phyloP scores from a whole-genome alignment of 2,797 vertebrate genomes.

The Petrocephalus schoutedeni region DNA sequence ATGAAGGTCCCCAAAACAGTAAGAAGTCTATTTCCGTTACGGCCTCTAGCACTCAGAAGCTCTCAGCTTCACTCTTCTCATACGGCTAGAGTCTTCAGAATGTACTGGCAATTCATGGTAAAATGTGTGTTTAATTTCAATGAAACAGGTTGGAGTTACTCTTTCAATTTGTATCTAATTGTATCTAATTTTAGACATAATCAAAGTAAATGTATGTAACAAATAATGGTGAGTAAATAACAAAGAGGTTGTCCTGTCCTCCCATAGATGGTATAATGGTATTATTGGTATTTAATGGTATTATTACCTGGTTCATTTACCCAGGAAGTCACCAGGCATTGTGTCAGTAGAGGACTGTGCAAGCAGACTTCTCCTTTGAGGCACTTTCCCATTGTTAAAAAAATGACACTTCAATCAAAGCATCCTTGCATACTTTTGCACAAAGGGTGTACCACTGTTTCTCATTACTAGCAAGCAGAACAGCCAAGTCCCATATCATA shows the following conservation, averaged over 20 bases:
- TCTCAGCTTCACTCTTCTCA: background rate
- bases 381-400: background rate
- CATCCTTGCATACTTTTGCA: conserved; percentile 35
- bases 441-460: conserved; percentile 19
- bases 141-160: background rate
- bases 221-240: background rate
- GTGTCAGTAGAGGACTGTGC: background rate
- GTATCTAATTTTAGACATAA: background rate
- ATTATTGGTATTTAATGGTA: background rate
- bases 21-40: background rate
- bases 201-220: background rate
- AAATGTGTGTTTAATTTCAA: background rate
- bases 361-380: background rate
- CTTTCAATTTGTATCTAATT: background rate
- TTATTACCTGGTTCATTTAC: background rate
- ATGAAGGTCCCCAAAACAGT: background rate
- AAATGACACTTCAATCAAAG: conserved; percentile 19
- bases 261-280: background rate
- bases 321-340: background rate
- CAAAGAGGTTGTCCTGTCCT: background rate
- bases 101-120: background rate
- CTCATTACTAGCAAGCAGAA: conserved; percentile 36
- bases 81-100: background rate
- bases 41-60: background rate
- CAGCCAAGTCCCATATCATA: conserved; percentile 45